phyloP scores from a whole-genome alignment of 2,113 vertebrate species.

The Callithrix jacchus region DNA sequence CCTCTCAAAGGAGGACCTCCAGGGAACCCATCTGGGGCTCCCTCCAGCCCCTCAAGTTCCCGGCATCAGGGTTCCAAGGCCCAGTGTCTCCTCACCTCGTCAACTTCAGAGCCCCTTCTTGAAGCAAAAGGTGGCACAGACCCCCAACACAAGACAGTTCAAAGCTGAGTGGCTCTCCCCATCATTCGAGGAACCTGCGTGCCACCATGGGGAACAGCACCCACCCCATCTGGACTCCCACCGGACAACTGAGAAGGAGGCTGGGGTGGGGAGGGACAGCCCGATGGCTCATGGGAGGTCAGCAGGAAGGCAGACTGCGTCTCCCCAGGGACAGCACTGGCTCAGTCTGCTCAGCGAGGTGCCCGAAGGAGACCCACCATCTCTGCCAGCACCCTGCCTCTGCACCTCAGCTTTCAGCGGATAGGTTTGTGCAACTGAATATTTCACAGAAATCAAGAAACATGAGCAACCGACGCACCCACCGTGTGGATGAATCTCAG shows the following conservation, averaged over 20 bases:
- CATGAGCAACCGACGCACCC: background rate
- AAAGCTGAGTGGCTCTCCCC: too few species aligned
- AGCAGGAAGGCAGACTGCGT: background rate
- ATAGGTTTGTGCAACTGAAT: background rate
- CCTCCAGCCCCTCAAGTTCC: accelerated
- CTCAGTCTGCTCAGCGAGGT: background rate
- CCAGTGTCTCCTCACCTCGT: background rate
- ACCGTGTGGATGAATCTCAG: background rate
- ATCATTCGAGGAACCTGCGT: accelerated
- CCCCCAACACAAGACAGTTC: background rate
- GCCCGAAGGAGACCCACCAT: background rate
- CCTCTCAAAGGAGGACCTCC: background rate
- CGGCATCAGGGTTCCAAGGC: background rate
- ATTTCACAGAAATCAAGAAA: background rate
- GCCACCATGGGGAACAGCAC: accelerated
- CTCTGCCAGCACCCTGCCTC: background rate
- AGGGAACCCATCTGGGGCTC: background rate
- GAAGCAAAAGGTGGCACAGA: background rate
- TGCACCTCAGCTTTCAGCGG: accelerated
- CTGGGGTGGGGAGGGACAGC: background rate
- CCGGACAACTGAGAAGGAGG: background rate
- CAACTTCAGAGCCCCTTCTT: background rate
- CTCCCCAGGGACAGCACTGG: background rate
- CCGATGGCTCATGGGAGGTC: background rate
- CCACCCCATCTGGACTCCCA: accelerated